Evolutionary conservation across 2,888 invertebrate species (phyloP).

Genomic region (Brassicogethes aeneus): DNA sequence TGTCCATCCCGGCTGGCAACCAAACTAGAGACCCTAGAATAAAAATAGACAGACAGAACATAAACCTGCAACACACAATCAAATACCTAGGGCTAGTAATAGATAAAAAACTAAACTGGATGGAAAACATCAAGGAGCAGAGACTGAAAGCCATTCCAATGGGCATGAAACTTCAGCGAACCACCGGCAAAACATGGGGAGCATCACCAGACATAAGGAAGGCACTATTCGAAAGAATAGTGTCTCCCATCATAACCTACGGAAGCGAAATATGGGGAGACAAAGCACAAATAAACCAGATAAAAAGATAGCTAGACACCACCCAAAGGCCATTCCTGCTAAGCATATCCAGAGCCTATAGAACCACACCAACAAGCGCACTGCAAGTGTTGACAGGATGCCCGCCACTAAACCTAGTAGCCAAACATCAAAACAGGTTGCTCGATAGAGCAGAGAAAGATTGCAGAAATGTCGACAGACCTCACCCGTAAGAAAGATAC

Average conservation of each 20-base stretch:
- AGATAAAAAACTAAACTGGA: neutral
- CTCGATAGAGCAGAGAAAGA: neutral
- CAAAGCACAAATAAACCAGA: neutral
- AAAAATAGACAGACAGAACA: neutral
- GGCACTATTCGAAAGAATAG: neutral
- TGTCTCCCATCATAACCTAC: neutral
- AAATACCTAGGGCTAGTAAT: constrained; percentile 1
- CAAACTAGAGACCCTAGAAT: constrained; percentile 1
- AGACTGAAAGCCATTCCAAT: neutral
- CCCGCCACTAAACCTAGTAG: too few species aligned
- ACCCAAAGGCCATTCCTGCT: neutral
- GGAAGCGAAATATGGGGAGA: neutral
- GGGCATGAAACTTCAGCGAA: neutral
- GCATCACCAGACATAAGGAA: neutral
- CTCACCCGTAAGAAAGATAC: neutral
- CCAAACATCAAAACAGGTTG: neutral
- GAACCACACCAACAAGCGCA: neutral
- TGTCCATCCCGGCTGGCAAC: too few species aligned
- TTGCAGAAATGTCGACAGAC: neutral
- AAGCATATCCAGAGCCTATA: neutral
- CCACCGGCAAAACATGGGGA: neutral
- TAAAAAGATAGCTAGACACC: neutral
- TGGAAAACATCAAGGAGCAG: neutral
- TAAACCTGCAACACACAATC: neutral
- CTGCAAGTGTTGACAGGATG: neutral